Base-by-base conservation (phyloP, 2,797 vertebrate species). In the Brachyalestes nurse region DNA sequence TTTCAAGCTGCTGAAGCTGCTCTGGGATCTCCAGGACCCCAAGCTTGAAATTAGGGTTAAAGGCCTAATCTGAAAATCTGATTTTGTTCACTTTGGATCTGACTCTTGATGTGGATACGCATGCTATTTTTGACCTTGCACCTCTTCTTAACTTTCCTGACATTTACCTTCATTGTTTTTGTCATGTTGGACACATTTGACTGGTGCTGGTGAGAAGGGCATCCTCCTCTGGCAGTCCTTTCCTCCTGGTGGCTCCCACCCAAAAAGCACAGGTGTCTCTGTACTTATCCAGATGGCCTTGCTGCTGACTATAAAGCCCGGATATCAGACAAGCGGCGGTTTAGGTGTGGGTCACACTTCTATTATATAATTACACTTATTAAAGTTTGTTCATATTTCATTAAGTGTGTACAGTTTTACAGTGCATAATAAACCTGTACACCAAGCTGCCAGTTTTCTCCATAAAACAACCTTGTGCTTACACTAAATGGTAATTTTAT, bases 191-290 rank as follows among this genome's bases (percentile, higher is more conserved):
- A 60, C 55, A 28, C 34, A 53, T 79, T 61, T 80, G 38, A 49
- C 53, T 72, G 69, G 67, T n/a, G 51, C 55, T 85, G 57, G 28
- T 76, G 61, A 82, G 58, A 85, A 77, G 80, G 78, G 42, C 87
- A 78, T 77, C 58, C 69, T 67, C 58, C 75, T 79, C 82, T 85
- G 85, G 79, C 82, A 82, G 82, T 66, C 71, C 79, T 84, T 82
- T 57, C 70, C 51, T 67, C 72, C 78, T 66, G 75, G 69, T 86
- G 82, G 84, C 82, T 81, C 28, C 61, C 67, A 76, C 72, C 82
- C 84, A 86, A 83, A 79, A 81, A 70, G 28, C 75, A 87, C 86
- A 86, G 86, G 86, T 85, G 79, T 75, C 75, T 86, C 76, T 80
- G 60, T 64, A 51, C 73, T 86, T 84, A 83, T 79, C 81, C 86